Evolutionary conservation across 2,113 vertebrate species (phyloP).

Genomic region (Scatophagus argus): DNA sequence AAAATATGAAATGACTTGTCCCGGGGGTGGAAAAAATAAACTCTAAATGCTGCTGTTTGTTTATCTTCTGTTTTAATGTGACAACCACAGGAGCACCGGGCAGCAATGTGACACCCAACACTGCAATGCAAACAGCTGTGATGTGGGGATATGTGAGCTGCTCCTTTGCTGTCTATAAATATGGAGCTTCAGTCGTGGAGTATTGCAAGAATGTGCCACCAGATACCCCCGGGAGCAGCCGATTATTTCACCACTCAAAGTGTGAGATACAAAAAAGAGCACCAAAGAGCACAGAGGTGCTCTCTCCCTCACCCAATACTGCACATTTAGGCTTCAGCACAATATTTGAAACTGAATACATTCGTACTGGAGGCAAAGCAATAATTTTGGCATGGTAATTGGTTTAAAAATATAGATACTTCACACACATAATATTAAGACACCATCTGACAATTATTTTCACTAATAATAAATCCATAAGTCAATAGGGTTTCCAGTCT

Average conservation of each 20-base stretch:
- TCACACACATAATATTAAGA: neutral
- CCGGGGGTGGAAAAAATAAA: slow-evolving; percentile 58
- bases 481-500: neutral
- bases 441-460: neutral
- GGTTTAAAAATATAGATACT: neutral
- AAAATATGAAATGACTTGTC: slow-evolving; percentile 70
- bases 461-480: neutral
- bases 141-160: slow-evolving; percentile 69
- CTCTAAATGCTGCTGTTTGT: slow-evolving; percentile 76
- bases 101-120: slow-evolving; percentile 77
- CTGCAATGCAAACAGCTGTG: slow-evolving; percentile 80
- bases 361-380: neutral
- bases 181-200: slow-evolving; percentile 64
- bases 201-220: slow-evolving; percentile 74
- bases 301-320: neutral
- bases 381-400: neutral
- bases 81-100: slow-evolving; percentile 74
- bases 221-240: slow-evolving; percentile 61
- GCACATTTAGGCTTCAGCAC: neutral
- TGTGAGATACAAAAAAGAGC: slow-evolving; percentile 50
- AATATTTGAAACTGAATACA: neutral
- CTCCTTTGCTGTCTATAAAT: slow-evolving; percentile 77
- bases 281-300: slow-evolving; percentile 14
- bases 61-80: slow-evolving; percentile 80
- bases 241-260: slow-evolving; percentile 64